Base-by-base conservation (phyloP, 1,140 invertebrate species). In the Drusus annulatus region DNA sequence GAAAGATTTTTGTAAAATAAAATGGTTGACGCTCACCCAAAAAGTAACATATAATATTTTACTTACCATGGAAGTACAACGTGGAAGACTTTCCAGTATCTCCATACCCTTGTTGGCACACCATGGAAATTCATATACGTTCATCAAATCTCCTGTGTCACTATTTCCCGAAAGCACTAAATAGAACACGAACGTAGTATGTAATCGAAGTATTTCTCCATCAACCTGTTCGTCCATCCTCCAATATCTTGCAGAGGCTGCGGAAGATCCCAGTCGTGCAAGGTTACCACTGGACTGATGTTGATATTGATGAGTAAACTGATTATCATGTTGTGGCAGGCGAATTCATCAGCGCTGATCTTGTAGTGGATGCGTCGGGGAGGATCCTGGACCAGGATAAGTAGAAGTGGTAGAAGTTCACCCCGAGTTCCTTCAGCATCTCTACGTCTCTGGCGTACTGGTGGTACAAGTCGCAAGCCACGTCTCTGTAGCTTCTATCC, bases 351-450 rank as follows among this genome's bases (percentile, higher is more conserved):
- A 80, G 88, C 58, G 81, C 91, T 93, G 1, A 93, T 86, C 77
- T 87, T 84, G 74, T 90, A 86, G 0, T 86, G 86, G 88, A 3
- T 92, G 91, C 28, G 85, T 88, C 80, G 0, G 92, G 92, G 8
- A 93, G 84, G n/a, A 93, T 85, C 80, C 93, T 86, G 0, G 92
- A 74, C 92, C 93, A 93, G 2, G 91, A 91, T 79, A 93, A 87
- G 1, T 93, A 94, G 84, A 94, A 93, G 68, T 92, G 87, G 83
- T 93, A 93, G 85, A 52, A 50, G 45, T 90, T 84, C 0, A 88
- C 89, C 4, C 90, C 89, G 19, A 91, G 84, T 36, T 89, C 84
- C 80, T 89, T 90, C 5, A 91, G 52, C 79, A 91, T 85, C 75
- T 86, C 76, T 7, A 92, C 86, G 81, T 93, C 92, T 76, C 91